Evolutionary conservation across 1,140 invertebrate genomes (phyloP).

Genomic region (Neotoxoptera formosana): DNA sequence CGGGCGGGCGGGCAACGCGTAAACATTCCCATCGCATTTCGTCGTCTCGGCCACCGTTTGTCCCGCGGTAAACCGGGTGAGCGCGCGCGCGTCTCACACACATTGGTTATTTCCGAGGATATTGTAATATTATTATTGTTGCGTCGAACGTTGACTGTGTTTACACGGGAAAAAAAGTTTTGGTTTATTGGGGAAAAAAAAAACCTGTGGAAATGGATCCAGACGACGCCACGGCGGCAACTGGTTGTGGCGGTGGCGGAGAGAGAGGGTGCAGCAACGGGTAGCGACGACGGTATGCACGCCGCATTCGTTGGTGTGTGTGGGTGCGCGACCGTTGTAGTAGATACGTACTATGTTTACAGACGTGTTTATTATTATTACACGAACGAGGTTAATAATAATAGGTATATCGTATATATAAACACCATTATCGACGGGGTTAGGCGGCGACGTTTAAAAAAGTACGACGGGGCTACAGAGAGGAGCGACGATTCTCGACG

Average conservation of each 20-base stretch:
- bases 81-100: not conserved
- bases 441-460: not conserved
- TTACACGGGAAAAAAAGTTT: not conserved
- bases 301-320: not conserved
- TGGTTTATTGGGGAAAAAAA: not conserved
- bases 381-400: not conserved
- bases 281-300: not conserved
- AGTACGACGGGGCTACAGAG: not conserved
- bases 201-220: slow-evolving; percentile 1
- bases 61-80: not conserved
- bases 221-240: not conserved
- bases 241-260: not conserved
- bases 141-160: not conserved
- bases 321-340: not conserved
- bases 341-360: not conserved
- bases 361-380: not conserved
- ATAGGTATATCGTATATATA: slow-evolving; percentile 10
- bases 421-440: not conserved
- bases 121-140: slow-evolving; percentile 20
- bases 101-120: slow-evolving; percentile 2
- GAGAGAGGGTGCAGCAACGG: not conserved
- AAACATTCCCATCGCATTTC: slow-evolving; percentile 32
- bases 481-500: too few species aligned
- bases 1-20: not conserved
- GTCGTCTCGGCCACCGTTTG: not conserved